Evolutionary conservation across 2,888 invertebrate species (phyloP).

Genomic region (Orchestes rusci): DNA sequence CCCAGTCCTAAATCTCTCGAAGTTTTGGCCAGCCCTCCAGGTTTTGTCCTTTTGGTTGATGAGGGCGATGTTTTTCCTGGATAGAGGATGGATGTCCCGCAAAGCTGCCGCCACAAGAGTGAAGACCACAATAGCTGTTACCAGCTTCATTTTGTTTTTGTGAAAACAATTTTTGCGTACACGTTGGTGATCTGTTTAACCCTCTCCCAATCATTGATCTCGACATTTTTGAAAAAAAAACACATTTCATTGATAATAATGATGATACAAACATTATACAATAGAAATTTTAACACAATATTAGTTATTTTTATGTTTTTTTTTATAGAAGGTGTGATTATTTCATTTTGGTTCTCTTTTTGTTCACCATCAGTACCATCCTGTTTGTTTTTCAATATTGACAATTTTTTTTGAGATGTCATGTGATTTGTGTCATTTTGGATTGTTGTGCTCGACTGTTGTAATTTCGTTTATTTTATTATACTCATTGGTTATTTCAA

Average conservation of each 20-base stretch:
- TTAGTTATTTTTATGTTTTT: too few species aligned
- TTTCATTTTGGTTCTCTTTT: too few species aligned
- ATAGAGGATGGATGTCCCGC: slow-evolving; percentile 20
- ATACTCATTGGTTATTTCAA: too few species aligned
- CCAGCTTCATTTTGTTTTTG: slow-evolving; percentile 9
- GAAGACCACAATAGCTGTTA: slow-evolving; percentile 4
- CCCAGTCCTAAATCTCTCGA: slow-evolving; percentile 45
- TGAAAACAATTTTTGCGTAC: background rate
- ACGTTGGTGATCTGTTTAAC: slow-evolving; percentile 21
- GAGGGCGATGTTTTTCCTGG: slow-evolving; percentile 22
- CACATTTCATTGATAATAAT: background rate
- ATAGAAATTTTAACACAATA: too few species aligned
- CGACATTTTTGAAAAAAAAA: slow-evolving; percentile 61
- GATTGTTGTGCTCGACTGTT: too few species aligned
- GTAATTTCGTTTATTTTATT: too few species aligned
- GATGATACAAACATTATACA: background rate
- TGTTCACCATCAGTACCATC: too few species aligned
- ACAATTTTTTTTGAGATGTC: too few species aligned
- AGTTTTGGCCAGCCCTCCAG: slow-evolving; percentile 78
- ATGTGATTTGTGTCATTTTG: too few species aligned
- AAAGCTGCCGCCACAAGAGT: slow-evolving; percentile 3
- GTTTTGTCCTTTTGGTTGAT: slow-evolving; percentile 60
- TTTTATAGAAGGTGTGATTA: too few species aligned
- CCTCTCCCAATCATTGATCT: slow-evolving; percentile 37
- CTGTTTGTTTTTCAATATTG: too few species aligned